A percentile compares a stretch with the other conserved stretches of the same genome.
Evolutionary conservation across 2,797 vertebrate genomes (phyloP).

Genomic region (Argya squamiceps): DNA sequence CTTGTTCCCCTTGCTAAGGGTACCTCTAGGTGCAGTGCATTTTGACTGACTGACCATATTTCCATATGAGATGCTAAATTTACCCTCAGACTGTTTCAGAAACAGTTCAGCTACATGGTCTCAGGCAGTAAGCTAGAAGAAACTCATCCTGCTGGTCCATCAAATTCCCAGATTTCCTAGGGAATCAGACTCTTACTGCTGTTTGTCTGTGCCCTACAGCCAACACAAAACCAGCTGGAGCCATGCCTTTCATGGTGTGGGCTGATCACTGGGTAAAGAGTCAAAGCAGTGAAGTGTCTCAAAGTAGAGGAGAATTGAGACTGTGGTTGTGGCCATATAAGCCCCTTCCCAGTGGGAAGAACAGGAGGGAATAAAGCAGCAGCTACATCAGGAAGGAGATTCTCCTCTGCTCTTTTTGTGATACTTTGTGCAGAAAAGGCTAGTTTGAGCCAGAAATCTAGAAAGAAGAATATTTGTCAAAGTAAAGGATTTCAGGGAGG

Average conservation of each 20-base stretch:
- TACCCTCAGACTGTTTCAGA: neutral
- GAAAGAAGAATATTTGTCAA: neutral
- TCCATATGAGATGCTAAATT: neutral
- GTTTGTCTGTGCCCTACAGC: neutral
- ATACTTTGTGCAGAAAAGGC: neutral
- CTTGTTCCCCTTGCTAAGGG: neutral
- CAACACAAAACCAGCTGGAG: neutral
- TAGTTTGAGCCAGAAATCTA: neutral
- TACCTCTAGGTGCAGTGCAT: neutral
- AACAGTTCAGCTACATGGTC: neutral
- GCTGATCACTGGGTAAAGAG: neutral
- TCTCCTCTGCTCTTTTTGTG: neutral
- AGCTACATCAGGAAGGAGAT: neutral
- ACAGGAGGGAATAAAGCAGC: neutral
- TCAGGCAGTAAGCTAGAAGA: neutral
- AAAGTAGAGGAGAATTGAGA: neutral
- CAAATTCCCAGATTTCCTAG: neutral
- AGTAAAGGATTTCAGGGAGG: neutral
- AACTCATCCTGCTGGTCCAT: neutral
- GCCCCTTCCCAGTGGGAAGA: neutral
- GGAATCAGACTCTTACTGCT: neutral
- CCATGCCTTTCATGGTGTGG: too few species aligned
- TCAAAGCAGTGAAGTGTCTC: neutral
- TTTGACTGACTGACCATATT: neutral
- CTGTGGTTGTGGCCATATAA: rapidly evolving